Percentiles rank a stretch among this genome's conserved stretches.
These are phyloP conservation scores for Pavo muticus DNA, from an alignment of 2,113 vertebrate genomes.

Conservation along the genomic window DNA sequence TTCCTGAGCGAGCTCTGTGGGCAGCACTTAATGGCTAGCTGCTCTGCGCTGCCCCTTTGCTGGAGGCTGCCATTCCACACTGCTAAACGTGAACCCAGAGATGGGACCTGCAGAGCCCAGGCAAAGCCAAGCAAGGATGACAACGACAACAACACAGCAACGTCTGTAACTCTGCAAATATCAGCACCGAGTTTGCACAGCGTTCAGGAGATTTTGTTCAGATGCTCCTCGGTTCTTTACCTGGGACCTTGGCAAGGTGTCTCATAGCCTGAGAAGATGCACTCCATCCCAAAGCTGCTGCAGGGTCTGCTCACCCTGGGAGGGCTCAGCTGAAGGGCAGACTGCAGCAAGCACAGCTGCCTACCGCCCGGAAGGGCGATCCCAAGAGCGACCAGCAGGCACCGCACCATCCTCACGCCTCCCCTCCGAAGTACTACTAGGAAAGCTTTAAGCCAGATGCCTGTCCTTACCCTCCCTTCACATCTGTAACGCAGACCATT, in stretches of 20 bases:
- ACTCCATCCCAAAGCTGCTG: not conserved
- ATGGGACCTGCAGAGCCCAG: not conserved
- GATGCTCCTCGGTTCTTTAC: not conserved
- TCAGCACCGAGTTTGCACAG: no score
- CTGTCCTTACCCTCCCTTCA: not conserved
- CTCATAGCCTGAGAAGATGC: not conserved
- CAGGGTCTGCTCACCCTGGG: not conserved
- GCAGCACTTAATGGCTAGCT: not conserved
- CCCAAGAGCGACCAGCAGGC: not conserved
- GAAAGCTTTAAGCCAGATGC: not conserved
- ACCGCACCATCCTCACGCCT: not conserved
- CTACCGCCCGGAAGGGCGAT: fast-evolving
- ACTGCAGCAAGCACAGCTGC: not conserved
- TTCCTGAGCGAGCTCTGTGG: not conserved
- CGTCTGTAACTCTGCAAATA: not conserved
- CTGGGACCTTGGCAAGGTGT: not conserved
- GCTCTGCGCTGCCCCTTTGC: not conserved
- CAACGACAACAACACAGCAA: fast-evolving
- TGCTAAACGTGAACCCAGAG: fast-evolving
- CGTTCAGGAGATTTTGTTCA: not conserved
- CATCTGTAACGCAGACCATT: not conserved
- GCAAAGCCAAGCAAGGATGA: fast-evolving
- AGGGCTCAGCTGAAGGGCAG: not conserved
- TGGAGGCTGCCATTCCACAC: not conserved
- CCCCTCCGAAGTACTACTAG: not conserved